Evolutionary conservation across 2,113 vertebrate species (phyloP), one percentile per base, ranked within the genome.

Genomic region (Prunella fulvescens): DNA sequence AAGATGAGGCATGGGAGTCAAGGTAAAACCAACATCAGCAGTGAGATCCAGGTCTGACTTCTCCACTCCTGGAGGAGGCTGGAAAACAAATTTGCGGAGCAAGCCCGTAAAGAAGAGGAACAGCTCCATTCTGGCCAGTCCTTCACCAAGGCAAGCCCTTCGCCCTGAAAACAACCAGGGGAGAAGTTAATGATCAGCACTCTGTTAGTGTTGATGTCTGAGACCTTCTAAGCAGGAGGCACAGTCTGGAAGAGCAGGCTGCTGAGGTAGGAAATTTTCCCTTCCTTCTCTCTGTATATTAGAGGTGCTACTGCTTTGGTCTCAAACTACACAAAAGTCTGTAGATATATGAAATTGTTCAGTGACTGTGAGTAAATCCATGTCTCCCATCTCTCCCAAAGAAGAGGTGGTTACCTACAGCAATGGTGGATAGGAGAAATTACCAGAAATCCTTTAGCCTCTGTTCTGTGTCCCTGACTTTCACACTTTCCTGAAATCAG

Each of bases 71-170:
- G 97, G 96, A 70, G 97, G 91, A 19, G 97, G 95, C 2, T 95
- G 95, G 86, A 98, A 98, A 57, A 93, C 79, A 79, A 98, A 98
- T 76, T 44, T 97, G 65, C 98, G 98, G 48, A 98, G 97, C 78
- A 98, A 95, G 12, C 96, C 95, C 9, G 97, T 86, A 19, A 98
- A 98, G 93, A 98, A 98, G 76, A 98, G 97, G 82, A 98, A 98
- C 77, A 98, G 95, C 83, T 98, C 98, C 98, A 98, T 98, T 89
- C 62, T 98, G 80, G 98, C 98, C 92, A 98, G 96, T 83, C 97
- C 94, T 96, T 98, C 98, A 53, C 98, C 98, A 47, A 96, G 14
- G 48, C 98, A 98, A 83, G 86, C 95, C 57, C 98, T 97, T 69
- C 94, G 95, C 22, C 98, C 98, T 98, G 90, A 80, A 91, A 95